A percentile compares a stretch with the other conserved stretches of the same genome.
Conservation (phyloP, 2,888 invertebrate species). For the Unio pictorum region DNA sequence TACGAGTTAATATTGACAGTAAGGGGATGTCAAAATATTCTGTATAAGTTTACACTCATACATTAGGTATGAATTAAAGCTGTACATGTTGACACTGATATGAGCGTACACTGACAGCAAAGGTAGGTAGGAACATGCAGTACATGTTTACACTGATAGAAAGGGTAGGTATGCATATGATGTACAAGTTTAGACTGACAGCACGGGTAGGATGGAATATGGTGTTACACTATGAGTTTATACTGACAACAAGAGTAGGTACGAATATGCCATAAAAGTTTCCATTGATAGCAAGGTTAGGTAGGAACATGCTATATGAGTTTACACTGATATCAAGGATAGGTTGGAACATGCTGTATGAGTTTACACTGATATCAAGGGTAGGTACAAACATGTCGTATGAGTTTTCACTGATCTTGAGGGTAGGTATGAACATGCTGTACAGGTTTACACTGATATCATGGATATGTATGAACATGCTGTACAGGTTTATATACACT, state of each 20-base stretch:
- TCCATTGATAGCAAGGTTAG: constrained; percentile 65
- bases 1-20: constrained; percentile 57
- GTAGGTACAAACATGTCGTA: constrained; percentile 54
- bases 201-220: constrained; percentile 58
- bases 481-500: constrained; percentile 50
- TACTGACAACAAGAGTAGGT: too few relatives aligned
- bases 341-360: too few relatives aligned
- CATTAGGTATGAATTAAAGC: too few relatives aligned
- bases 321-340: too few relatives aligned
- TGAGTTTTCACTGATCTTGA: constrained; percentile 65
- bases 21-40: constrained; percentile 47
- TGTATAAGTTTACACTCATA: too few relatives aligned
- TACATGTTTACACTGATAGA: constrained; percentile 65
- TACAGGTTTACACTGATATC: constrained; percentile 65
- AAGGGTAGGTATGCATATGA: constrained; percentile 17
- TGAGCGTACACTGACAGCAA: constrained; percentile 65
- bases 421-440: constrained; percentile 45
- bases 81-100: constrained; percentile 46
- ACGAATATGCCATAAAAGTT: constrained; percentile 59
- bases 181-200: constrained; percentile 44
- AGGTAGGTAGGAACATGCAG: constrained; percentile 45
- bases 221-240: too few relatives aligned
- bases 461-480: constrained; percentile 46
- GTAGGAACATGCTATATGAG: constrained; percentile 2
- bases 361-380: constrained; percentile 37